A percentile compares a stretch with the other conserved stretches of the same genome.
Conservation (phyloP, 2,888 invertebrate species). For the Epirrita christyi region DNA sequence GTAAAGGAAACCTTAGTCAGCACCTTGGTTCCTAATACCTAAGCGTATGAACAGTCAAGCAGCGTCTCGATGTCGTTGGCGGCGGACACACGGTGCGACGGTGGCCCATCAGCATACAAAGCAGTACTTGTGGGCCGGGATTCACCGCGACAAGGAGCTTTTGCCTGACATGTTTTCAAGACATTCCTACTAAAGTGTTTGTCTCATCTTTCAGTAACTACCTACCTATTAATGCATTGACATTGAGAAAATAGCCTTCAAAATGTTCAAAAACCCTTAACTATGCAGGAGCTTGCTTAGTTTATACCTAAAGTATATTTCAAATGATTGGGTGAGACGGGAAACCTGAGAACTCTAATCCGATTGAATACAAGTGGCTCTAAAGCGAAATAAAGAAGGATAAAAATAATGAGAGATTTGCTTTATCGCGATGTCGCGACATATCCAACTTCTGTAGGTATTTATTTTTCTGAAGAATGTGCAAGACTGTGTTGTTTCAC, state of each 20-base stretch:
- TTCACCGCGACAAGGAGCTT: background rate
- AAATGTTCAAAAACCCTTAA: no score
- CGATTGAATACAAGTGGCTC: background rate
- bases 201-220: background rate
- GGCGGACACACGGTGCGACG: background rate
- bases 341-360: background rate
- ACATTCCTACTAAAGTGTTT: background rate
- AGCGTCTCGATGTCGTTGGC: background rate
- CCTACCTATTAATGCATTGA: no score
- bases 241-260: no score
- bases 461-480: no score
- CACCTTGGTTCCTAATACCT: no score
- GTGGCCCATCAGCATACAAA: slow-evolving; percentile 3
- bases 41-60: no score
- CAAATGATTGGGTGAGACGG: background rate
- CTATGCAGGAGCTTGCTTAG: background rate
- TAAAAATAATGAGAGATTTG: no score
- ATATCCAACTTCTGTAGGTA: no score
- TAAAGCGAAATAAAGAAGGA: background rate
- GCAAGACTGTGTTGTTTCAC: no score
- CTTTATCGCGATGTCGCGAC: no score
- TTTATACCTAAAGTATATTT: background rate
- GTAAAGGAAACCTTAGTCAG: no score
- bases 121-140: background rate
- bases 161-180: slow-evolving; percentile 1